Evolutionary conservation across 1,140 invertebrate genomes (phyloP).

Genomic region (Dreissena polymorpha): DNA sequence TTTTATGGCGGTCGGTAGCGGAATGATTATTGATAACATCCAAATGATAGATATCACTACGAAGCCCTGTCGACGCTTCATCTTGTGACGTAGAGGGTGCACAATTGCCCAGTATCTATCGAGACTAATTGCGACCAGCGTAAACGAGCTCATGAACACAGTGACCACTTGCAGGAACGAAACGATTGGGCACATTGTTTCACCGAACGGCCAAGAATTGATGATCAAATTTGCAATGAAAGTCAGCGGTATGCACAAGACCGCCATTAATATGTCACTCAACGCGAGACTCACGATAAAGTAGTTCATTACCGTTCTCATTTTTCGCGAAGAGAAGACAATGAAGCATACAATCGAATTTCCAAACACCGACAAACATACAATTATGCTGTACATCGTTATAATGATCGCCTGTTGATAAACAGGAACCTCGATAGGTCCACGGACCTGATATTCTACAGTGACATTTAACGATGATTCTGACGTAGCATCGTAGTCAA

Average conservation of each 20-base stretch:
- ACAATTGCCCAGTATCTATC: constrained; percentile 98
- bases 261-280: constrained; percentile 95
- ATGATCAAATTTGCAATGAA: constrained; percentile 93
- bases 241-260: constrained; percentile 96
- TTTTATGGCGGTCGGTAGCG: constrained; percentile 89
- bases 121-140: constrained; percentile 96
- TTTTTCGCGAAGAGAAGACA: constrained; percentile 89
- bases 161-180: constrained; percentile 96
- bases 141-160: constrained; percentile 96
- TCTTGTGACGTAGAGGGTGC: constrained; percentile 89
- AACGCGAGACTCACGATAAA: constrained; percentile 97
- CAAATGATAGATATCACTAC: constrained; percentile 88
- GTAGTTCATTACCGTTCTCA: constrained; percentile 97
- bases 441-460: background rate
- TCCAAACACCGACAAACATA: constrained; percentile 83
- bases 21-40: constrained; percentile 88
- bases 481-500: background rate
- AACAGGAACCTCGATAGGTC: constrained; percentile 53
- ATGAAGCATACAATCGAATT: constrained; percentile 95
- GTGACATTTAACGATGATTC: constrained; percentile 28
- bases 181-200: constrained; percentile 90
- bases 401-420: constrained; percentile 71
- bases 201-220: constrained; percentile 94
- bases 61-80: constrained; percentile 87
- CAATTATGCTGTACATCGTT: constrained; percentile 71